Conservation (phyloP, 2,888 invertebrate genomes). For the Sphaeridia pumilis region DNA sequence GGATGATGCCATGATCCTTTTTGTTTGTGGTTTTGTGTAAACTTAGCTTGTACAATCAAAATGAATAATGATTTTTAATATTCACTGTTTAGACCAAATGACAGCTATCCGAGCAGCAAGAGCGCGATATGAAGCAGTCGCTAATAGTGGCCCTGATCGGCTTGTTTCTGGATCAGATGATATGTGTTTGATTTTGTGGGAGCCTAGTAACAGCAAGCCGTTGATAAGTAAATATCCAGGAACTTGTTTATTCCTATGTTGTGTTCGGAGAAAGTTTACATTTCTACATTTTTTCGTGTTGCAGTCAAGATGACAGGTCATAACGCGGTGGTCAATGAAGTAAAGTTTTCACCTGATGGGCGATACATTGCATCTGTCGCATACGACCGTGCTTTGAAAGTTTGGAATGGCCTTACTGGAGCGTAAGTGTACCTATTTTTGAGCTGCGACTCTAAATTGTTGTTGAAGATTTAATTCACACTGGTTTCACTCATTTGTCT, state of each 20-base stretch:
- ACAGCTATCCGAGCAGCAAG: conserved; percentile 4
- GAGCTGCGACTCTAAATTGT: too few relatives aligned
- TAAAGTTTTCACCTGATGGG: conserved; percentile 94
- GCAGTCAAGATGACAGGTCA: conserved; percentile 88
- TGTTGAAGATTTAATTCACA: too few relatives aligned
- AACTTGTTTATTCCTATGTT: too few relatives aligned
- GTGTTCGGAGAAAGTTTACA: too few relatives aligned
- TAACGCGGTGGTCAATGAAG: conserved; percentile 98
- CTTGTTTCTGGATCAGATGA: conserved; percentile 97
- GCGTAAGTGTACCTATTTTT: too few relatives aligned
- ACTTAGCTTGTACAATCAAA: too few relatives aligned
- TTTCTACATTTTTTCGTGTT: too few relatives aligned
- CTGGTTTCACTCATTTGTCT: too few relatives aligned
- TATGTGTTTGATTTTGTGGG: conserved; percentile 91
- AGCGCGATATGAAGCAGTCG: conserved; percentile 53
- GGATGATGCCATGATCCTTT: too few relatives aligned
- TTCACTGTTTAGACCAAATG: too few relatives aligned
- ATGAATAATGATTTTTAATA: too few relatives aligned
- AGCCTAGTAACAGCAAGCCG: conserved; percentile 75
- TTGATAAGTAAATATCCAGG: conserved; percentile 47
- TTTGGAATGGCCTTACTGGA: conserved; percentile 88
- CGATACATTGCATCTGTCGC: conserved; percentile 90
- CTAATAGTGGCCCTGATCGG: conserved; percentile 50
- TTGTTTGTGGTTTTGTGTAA: too few relatives aligned
- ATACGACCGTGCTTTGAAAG: conserved; percentile 93